Conservation (phyloP, 2,797 vertebrate species). For the Geotrypetes seraphini region DNA sequence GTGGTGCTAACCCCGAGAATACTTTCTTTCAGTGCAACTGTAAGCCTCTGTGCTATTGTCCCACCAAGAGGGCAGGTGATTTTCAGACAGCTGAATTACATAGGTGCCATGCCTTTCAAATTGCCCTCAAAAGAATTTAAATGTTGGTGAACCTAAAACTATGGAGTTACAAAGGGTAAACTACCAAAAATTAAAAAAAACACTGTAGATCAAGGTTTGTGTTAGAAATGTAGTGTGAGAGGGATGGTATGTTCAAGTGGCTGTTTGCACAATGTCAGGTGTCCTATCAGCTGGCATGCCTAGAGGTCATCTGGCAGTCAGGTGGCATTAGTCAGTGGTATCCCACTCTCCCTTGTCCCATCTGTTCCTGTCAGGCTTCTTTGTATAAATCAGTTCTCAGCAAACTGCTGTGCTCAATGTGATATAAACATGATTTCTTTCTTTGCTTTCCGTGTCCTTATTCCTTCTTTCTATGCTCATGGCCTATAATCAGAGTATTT, state of each 20-base stretch:
- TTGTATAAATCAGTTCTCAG: constrained; percentile 43
- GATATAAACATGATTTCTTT: constrained; percentile 18
- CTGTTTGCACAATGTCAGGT: constrained; percentile 27
- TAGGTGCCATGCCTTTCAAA: no score
- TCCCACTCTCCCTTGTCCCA: constrained; percentile 26
- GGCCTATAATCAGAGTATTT: no score
- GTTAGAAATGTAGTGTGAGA: constrained; percentile 25
- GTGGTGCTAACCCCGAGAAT: no score
- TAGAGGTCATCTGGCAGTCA: constrained; percentile 43
- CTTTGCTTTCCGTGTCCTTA: constrained; percentile 29
- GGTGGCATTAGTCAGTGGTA: constrained; percentile 41
- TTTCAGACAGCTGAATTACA: no score
- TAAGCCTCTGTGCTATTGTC: no score
- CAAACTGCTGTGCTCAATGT: constrained; percentile 16
- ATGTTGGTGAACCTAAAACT: no score
- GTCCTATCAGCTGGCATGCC: constrained; percentile 22
- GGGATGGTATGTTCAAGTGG: constrained; percentile 16
- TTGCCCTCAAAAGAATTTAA: no score
- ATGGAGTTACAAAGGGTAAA: no score
- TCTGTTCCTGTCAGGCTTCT: constrained; percentile 45
- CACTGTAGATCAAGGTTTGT: constrained; percentile 23
- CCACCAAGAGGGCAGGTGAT: no score
- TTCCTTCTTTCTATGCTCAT: no score
- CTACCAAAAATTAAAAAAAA: no score
- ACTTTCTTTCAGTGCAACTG: no score